Evolutionary conservation across 2,888 invertebrate genomes (phyloP).

Genomic region (Loripinus fragilis): DNA sequence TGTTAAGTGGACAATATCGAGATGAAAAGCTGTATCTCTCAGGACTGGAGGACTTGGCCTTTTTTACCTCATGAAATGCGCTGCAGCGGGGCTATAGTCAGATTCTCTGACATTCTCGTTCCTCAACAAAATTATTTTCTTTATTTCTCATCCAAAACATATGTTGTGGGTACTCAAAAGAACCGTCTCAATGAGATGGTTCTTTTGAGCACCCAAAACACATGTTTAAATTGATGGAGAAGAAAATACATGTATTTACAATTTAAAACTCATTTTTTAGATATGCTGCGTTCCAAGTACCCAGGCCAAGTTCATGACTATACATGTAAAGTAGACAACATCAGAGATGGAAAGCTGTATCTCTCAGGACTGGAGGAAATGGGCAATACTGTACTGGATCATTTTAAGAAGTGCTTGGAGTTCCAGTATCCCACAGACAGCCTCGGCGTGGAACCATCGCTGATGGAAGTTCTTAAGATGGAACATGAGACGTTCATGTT

Average conservation of each 20-base stretch:
- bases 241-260: too few species aligned
- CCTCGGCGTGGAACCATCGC: slow-evolving; percentile 44
- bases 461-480: slow-evolving; percentile 44
- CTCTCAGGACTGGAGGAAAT: slow-evolving; percentile 62
- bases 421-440: slow-evolving; percentile 60
- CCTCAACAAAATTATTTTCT: too few species aligned
- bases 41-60: slow-evolving; percentile 64
- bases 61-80: too few species aligned
- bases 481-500: slow-evolving; percentile 69
- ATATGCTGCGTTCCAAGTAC: slow-evolving; percentile 41
- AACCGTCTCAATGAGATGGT: too few species aligned
- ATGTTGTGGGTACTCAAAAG: too few species aligned
- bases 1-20: slow-evolving; percentile 34
- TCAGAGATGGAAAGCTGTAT: slow-evolving; percentile 27
- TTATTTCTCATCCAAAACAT: too few species aligned
- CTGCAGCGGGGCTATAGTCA: too few species aligned
- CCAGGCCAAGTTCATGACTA: slow-evolving; percentile 42
- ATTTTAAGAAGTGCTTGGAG: slow-evolving; percentile 58
- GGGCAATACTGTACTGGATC: slow-evolving; percentile 54
- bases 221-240: too few species aligned
- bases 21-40: slow-evolving; percentile 37
- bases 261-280: slow-evolving; percentile 18
- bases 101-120: too few species aligned
- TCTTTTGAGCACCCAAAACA: too few species aligned
- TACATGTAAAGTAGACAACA: slow-evolving; percentile 35